These are phyloP conservation scores for Hoplostethus atlanticus DNA, from an alignment of 2,797 vertebrate species.

Conservation along the genomic window DNA sequence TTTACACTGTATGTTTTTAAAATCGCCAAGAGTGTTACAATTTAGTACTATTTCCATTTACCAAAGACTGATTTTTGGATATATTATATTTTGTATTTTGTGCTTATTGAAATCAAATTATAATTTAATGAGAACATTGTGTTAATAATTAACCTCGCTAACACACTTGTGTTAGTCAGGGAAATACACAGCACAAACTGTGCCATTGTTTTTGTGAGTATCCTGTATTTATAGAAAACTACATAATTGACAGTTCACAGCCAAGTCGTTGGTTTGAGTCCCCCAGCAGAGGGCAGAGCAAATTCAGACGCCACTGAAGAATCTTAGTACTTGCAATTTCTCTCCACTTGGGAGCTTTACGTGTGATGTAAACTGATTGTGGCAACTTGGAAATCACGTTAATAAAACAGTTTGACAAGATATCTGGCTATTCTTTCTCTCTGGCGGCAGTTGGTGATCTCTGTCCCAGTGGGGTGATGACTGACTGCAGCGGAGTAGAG, in stretches of 20 bases:
- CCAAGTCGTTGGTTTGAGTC: constrained; percentile 1
- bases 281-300: constrained; percentile 56
- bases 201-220: background rate
- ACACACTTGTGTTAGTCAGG: constrained; percentile 10
- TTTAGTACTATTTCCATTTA: constrained; percentile 22
- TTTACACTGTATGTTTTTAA: constrained; percentile 12
- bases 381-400: background rate
- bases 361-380: background rate
- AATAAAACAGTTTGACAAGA: constrained; percentile 30
- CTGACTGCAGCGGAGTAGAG: constrained; percentile 26
- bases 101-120: constrained; percentile 6
- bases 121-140: constrained; percentile 14
- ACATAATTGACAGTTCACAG: background rate
- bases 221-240: background rate
- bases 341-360: constrained; percentile 1
- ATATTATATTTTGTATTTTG: constrained; percentile 30
- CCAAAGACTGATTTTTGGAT: constrained; percentile 5
- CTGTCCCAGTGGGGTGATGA: constrained; percentile 15
- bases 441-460: background rate
- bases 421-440: background rate
- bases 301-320: background rate
- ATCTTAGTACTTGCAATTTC: constrained; percentile 4
- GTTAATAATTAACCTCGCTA: background rate
- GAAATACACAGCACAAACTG: background rate
- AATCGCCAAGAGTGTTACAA: constrained; percentile 30